A percentile compares a stretch with the other conserved stretches of the same genome.
phyloP scores from a whole-genome alignment of 2,888 invertebrate species.

The Ornithoptera alexandrae region DNA sequence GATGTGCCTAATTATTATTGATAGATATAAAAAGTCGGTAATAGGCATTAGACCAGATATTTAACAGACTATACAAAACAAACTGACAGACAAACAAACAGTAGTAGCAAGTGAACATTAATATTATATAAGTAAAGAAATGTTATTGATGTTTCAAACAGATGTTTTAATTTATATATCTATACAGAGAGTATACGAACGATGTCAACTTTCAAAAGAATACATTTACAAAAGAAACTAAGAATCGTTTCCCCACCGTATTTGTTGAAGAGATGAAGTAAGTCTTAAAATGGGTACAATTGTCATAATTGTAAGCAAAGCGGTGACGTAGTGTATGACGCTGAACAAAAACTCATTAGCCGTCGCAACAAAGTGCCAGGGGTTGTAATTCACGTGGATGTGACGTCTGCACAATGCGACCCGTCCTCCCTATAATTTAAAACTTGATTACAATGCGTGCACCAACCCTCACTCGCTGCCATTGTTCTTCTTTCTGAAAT shows the following conservation, averaged over 20 bases:
- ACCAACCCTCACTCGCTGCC: conserved; percentile 16
- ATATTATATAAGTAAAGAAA: too few species aligned
- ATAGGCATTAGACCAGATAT: too few species aligned
- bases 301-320: background rate
- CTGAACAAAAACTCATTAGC: conserved; percentile 28
- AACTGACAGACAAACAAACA: too few species aligned
- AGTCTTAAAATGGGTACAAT: background rate
- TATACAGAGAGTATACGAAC: background rate
- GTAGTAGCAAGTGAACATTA: too few species aligned
- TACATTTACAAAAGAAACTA: background rate
- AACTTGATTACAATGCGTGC: conserved; percentile 49
- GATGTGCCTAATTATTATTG: background rate
- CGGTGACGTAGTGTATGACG: conserved; percentile 1
- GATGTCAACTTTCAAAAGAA: background rate
- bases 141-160: too few species aligned
- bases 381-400: conserved; percentile 47
- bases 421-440: conserved; percentile 55
- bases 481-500: conserved; percentile 21
- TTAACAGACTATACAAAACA: too few species aligned
- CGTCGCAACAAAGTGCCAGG: conserved; percentile 13
- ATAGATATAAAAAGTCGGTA: background rate
- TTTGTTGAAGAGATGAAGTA: background rate
- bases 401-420: conserved; percentile 45
- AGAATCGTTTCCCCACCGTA: background rate
- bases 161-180: background rate